Evolutionary conservation across 1,140 invertebrate species (phyloP), one percentile per base, ranked within the genome.

Genomic region (Leucophenga varia): DNA sequence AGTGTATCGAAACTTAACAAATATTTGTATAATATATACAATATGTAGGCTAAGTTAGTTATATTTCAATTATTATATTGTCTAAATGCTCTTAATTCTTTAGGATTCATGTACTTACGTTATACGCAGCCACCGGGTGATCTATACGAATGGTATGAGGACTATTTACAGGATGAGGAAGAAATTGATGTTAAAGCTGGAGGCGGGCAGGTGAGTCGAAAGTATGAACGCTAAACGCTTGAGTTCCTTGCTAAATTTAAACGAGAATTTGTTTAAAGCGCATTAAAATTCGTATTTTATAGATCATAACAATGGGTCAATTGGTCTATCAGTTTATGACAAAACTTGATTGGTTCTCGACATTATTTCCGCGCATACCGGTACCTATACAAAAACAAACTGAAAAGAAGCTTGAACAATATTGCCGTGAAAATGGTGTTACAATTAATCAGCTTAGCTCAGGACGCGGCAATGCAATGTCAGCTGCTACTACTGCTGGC

Each of bases 331-430:
- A 94, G 67, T 95, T 95, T 82, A 80, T 99, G 13, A 90, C 92
- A 19, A 98, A 98, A 76, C 77, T 99, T 34, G 96, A 98, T 64
- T 97, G 94, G 93, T 99, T 96, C 79, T 94, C 92, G 3, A 98
- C 97, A 5, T 79, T 99, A 10, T 99, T 99, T 75, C 97, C 97
- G 1, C 82, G 97, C 52, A 99, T 99, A 77, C 97, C 97, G n/a
- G 96, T 99, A 25, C 96, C 96, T 12, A 97, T 98, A 59, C 95
- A 99, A 78, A 95, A 91, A 72, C 86, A 88, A 72, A 82, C 93
- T 49, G 89, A 93, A 69, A 86, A 86, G 63, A 86, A 83, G 61
- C 73, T 89, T 47, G 78, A 80, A 42, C 82, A 85, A 17, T 75
- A 74, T 53, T 72, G 64, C 30, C 57, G 68, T 4, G 56, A 65